Percentiles rank a stretch among this genome's conserved stretches.
These are phyloP conservation scores for Lutjanus campechanus DNA, from an alignment of 2,797 vertebrate genomes.

Conservation along the genomic window DNA sequence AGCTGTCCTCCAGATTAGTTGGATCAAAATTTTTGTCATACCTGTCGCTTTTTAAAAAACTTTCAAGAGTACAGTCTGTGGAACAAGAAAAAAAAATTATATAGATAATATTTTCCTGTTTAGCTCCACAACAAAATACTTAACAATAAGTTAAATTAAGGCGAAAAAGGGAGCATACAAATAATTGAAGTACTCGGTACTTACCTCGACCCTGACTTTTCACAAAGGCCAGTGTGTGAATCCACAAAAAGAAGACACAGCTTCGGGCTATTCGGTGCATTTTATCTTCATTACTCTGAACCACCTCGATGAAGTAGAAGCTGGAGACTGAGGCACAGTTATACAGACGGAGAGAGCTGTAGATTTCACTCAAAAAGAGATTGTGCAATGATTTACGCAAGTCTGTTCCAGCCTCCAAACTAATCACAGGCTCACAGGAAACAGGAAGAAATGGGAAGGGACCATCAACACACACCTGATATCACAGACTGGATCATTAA, in stretches of 20 bases:
- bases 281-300: constrained; percentile 45
- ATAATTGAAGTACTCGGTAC: neutral
- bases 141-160: neutral
- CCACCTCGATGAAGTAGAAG: constrained; percentile 24
- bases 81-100: neutral
- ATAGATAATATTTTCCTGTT: neutral
- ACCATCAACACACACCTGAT: constrained; percentile 2
- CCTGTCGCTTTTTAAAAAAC: accelerated
- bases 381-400: constrained; percentile 68
- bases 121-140: neutral
- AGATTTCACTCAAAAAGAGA: constrained; percentile 21
- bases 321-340: constrained; percentile 18
- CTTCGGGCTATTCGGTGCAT: constrained; percentile 51
- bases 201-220: constrained; percentile 64
- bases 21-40: constrained; percentile 60
- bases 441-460: constrained; percentile 11
- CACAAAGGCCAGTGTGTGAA: constrained; percentile 52
- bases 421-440: neutral
- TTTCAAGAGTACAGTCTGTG: constrained; percentile 47
- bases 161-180: neutral
- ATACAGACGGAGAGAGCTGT: constrained; percentile 18
- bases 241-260: constrained; percentile 63
- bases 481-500: neutral
- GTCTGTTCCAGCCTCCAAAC: constrained; percentile 47
- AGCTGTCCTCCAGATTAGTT: constrained; percentile 25